phyloP scores from a whole-genome alignment of 2,797 vertebrate species.

The Pangasius djambal region DNA sequence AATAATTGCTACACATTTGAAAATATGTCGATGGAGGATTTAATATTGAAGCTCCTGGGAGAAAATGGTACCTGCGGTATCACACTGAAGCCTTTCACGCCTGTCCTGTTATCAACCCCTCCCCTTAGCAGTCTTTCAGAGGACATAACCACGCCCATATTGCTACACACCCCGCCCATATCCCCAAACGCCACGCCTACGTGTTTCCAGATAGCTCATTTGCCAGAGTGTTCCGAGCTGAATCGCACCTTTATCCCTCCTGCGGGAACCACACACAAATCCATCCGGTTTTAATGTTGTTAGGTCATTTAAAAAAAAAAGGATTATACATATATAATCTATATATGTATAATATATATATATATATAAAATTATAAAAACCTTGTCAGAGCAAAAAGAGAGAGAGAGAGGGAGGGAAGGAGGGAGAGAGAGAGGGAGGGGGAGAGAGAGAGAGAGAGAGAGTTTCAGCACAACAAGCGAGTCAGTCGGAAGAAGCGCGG shows the following conservation, averaged over 20 bases:
- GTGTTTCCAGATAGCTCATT: conserved; percentile 40
- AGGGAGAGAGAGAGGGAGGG: neutral
- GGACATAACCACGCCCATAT: neutral
- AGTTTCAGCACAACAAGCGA: neutral
- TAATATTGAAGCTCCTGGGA: too few relatives aligned
- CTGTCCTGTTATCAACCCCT: neutral
- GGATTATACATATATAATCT: neutral
- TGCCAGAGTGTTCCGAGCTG: conserved; percentile 15
- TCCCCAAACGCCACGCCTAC: conserved; percentile 40
- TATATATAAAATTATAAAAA: neutral
- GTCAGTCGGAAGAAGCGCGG: neutral
- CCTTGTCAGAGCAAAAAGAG: neutral
- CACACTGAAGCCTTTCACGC: neutral
- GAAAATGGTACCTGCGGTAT: neutral
- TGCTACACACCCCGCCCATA: neutral
- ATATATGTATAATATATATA: too few relatives aligned
- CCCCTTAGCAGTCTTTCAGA: neutral
- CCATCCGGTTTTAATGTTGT: neutral
- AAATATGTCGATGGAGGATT: neutral
- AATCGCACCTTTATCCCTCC: conserved; percentile 8
- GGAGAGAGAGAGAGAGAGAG: neutral
- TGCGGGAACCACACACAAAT: neutral
- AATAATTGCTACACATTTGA: neutral
- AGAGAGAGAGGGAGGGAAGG: neutral
- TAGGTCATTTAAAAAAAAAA: neutral